Evolutionary conservation across 2,888 invertebrate genomes (phyloP).

Genomic region (Morpho deidamia): DNA sequence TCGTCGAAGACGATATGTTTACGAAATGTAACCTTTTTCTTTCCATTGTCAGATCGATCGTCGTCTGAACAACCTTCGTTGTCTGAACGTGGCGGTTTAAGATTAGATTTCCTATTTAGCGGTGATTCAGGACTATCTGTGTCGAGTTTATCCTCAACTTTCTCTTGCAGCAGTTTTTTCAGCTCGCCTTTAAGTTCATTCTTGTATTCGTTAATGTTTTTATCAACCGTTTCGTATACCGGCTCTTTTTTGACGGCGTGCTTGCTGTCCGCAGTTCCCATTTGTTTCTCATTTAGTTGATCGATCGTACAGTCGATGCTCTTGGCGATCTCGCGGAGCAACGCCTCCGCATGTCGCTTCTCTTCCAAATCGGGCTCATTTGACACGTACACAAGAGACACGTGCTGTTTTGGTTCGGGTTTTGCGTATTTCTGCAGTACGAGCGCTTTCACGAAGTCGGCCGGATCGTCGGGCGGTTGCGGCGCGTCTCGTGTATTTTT

Average conservation of each 20-base stretch:
- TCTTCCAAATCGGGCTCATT: slow-evolving; percentile 56
- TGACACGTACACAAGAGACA: slow-evolving; percentile 63
- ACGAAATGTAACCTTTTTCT: slow-evolving; percentile 67
- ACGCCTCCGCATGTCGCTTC: slow-evolving; percentile 62
- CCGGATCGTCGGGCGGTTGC: slow-evolving; percentile 42
- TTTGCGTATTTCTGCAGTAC: slow-evolving; percentile 68
- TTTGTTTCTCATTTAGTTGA: slow-evolving; percentile 46
- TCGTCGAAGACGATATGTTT: slow-evolving; percentile 74
- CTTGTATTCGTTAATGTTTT: slow-evolving; percentile 45
- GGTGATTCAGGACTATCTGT: slow-evolving; percentile 42
- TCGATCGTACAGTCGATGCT: slow-evolving; percentile 68
- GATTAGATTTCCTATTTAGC: slow-evolving; percentile 57
- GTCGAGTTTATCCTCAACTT: slow-evolving; percentile 23
- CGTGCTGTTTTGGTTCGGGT: slow-evolving; percentile 55
- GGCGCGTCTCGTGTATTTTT: slow-evolving; percentile 51
- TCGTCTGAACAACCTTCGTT: slow-evolving; percentile 67
- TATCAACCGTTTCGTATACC: slow-evolving; percentile 39
- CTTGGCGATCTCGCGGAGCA: slow-evolving; percentile 63
- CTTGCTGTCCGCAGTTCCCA: slow-evolving; percentile 61
- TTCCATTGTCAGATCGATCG: slow-evolving; percentile 62
- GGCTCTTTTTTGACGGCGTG: slow-evolving; percentile 32
- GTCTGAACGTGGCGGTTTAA: slow-evolving; percentile 62
- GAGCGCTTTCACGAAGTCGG: slow-evolving; percentile 65
- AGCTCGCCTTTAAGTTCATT: slow-evolving; percentile 56
- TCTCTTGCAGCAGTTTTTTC: slow-evolving; percentile 43